These are phyloP conservation scores for Typhlomys cinereus DNA, from an alignment of 2,113 vertebrate species.

Conservation along the genomic window DNA sequence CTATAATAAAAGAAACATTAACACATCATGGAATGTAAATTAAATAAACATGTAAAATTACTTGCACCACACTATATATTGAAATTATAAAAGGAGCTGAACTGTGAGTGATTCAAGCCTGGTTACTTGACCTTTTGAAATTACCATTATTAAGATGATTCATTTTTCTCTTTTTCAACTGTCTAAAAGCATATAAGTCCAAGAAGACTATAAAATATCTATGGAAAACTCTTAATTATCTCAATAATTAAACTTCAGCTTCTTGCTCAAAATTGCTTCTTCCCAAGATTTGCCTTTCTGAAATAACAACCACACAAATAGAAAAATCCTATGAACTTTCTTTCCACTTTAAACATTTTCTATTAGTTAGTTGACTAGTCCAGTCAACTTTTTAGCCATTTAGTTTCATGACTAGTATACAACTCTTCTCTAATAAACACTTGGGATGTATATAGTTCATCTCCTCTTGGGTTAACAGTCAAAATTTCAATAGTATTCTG, in stretches of 20 bases:
- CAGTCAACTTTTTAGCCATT: background rate
- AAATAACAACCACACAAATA: background rate
- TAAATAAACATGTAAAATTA: constrained; percentile 13
- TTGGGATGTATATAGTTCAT: background rate
- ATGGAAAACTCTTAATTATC: background rate
- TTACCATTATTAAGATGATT: background rate
- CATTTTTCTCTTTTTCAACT: background rate
- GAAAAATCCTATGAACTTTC: background rate
- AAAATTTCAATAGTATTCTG: background rate
- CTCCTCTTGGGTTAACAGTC: background rate
- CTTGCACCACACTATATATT: background rate
- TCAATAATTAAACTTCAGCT: background rate
- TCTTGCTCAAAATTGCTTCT: background rate
- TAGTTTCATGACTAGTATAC: background rate
- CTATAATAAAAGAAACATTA: background rate
- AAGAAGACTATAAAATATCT: background rate
- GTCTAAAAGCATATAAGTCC: background rate
- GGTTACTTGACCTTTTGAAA: constrained; percentile 27
- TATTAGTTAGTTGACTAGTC: background rate
- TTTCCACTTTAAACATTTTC: constrained; percentile 19
- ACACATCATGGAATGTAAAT: background rate
- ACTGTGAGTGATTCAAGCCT: background rate
- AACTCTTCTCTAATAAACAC: background rate
- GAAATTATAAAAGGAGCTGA: background rate
- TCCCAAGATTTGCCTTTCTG: background rate